phyloP scores from a whole-genome alignment of 2,113 vertebrate genomes.

The Pseudopipra pipra region DNA sequence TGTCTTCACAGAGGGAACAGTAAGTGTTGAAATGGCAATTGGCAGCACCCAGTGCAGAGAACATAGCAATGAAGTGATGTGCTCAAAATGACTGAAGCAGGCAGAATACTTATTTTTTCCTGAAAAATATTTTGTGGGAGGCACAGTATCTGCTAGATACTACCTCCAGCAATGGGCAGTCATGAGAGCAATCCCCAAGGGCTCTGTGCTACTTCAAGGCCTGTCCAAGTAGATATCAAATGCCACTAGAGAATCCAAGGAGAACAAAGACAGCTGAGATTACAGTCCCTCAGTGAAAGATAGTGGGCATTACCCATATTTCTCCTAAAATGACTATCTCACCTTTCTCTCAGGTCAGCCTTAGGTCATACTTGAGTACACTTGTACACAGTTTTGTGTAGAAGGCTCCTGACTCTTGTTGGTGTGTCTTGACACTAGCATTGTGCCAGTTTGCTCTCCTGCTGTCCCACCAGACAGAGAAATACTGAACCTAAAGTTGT shows the following conservation, averaged over 20 bases:
- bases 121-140: background rate
- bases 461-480: background rate
- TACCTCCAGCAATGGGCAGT: background rate
- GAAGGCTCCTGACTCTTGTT: background rate
- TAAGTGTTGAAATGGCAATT: background rate
- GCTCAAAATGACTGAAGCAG: background rate
- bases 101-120: background rate
- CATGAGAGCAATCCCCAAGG: background rate
- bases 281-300: background rate
- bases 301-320: background rate
- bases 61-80: background rate
- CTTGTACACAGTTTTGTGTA: background rate
- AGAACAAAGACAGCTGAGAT: background rate
- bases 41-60: background rate
- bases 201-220: background rate
- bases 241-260: background rate
- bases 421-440: background rate
- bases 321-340: background rate
- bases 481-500: background rate
- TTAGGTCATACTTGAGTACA: background rate
- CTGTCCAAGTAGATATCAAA: background rate
- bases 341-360: background rate
- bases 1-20: background rate
- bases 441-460: background rate
- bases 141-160: background rate